Evolutionary conservation across 2,888 invertebrate species (phyloP), one percentile per base, ranked within the genome.

Genomic region (Macrosiphum euphorbiae): DNA sequence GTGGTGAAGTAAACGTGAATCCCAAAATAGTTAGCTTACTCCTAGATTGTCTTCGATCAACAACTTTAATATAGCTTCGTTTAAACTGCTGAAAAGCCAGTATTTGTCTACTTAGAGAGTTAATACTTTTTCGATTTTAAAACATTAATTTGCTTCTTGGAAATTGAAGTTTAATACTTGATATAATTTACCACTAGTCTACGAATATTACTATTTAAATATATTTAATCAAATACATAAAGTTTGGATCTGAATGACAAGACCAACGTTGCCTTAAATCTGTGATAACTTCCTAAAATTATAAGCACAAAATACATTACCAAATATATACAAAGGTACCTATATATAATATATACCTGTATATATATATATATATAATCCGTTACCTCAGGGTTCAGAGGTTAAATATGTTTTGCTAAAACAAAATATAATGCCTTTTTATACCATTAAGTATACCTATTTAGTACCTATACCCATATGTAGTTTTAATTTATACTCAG

Each of bases 1-100:
- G 86, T 28, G 87, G 61, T 41, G 41, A 50, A 58, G 61, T 87
- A 47, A 92, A 87, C 35, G 61, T 47, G 92, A 92, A 87, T 67
- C 50, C 87, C 50, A 28, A 61, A 61, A 87, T 58, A 86, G 86
- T 58, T 86, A 24, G 13, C 86, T 86, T 35, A 35, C 13, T 58
- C 20, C 35, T 85, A 47, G 58, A 61, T 47, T 58, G 58, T 58
- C 85, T 86, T 58, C n/a, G 58, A 86, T 86, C n/a, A 24, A 20
- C 91, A n/a, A 85, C 55, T 85, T 85, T 4, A 35, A 35, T 50
- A 47, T 26, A 20, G 88, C 26, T 55, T 8, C 11, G 3, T 78
- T 35, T 20, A 35, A 35, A 35, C 78, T 35, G 20, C 20, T 35
- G 20, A 78, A 78, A 78, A 41, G 35, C 20, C 20, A 78, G 7